Percentiles rank a stretch among this genome's conserved stretches.
Evolutionary conservation across 2,888 invertebrate species (phyloP).

Genomic region (Chironomus tentans): DNA sequence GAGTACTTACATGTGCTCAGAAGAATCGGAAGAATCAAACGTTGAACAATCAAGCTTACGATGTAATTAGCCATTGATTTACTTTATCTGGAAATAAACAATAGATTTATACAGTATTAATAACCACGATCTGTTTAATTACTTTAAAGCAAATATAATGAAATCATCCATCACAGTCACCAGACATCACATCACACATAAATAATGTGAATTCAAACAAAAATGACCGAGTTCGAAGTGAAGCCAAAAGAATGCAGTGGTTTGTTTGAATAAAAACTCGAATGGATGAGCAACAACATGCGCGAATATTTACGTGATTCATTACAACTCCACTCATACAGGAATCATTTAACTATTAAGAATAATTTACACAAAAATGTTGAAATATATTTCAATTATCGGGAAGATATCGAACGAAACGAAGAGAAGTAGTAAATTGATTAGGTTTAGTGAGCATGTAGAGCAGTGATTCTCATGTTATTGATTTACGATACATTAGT

Average conservation of each 20-base stretch:
- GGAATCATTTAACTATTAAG: not conserved
- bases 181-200: not conserved
- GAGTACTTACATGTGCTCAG: slow-evolving; percentile 46
- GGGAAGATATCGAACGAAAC: no score
- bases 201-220: not conserved
- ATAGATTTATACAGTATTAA: not conserved
- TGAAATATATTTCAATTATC: not conserved
- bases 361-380: not conserved
- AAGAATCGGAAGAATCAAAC: slow-evolving; percentile 45
- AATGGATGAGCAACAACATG: not conserved
- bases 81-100: not conserved
- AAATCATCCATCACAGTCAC: not conserved
- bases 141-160: not conserved
- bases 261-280: not conserved
- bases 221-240: not conserved
- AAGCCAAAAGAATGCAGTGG: not conserved
- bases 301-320: not conserved
- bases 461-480: no score
- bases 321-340: not conserved
- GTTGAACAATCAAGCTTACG: slow-evolving; percentile 43
- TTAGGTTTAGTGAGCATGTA: no score
- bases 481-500: no score
- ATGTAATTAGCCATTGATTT: slow-evolving; percentile 42
- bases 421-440: no score
- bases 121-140: not conserved